Conservation (phyloP, 92 coral and sea anemone species). For the Epizoanthus illoricatus region DNA sequence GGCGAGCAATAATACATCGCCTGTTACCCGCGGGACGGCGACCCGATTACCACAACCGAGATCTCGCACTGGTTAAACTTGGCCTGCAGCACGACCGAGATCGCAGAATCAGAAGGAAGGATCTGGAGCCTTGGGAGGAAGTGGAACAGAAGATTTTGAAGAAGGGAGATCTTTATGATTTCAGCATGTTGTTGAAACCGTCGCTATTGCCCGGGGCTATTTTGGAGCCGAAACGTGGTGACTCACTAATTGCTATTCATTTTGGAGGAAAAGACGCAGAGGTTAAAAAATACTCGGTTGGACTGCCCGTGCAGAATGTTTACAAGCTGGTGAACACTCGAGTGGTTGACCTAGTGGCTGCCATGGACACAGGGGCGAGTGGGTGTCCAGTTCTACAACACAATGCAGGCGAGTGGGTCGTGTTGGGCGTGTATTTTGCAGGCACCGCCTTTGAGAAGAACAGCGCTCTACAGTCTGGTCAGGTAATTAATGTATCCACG, state of each 20-base stretch:
- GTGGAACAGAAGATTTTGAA: conserved; percentile 70
- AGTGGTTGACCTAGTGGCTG: conserved; percentile 57
- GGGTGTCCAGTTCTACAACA: conserved; percentile 78
- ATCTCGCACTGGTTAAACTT: conserved; percentile 71
- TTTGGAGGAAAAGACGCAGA: conserved; percentile 51
- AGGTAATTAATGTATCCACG: background rate
- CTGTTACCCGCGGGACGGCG: conserved; percentile 80
- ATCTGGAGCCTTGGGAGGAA: conserved; percentile 73
- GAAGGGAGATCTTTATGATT: conserved; percentile 62
- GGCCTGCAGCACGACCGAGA: conserved; percentile 69
- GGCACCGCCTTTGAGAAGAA: conserved; percentile 58
- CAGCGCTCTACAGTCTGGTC: conserved; percentile 26
- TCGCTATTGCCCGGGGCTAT: conserved; percentile 32
- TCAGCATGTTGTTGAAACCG: conserved; percentile 48
- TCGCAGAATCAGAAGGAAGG: conserved; percentile 51
- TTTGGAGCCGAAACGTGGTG: conserved; percentile 55
- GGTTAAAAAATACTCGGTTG: conserved; percentile 56
- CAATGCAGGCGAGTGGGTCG: conserved; percentile 46
- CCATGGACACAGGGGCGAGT: conserved; percentile 62
- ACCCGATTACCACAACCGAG: conserved; percentile 85
- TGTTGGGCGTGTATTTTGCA: conserved; percentile 74
- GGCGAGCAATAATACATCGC: conserved; percentile 80
- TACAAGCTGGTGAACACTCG: conserved; percentile 57
- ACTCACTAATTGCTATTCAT: conserved; percentile 59
- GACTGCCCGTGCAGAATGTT: conserved; percentile 54